Evolutionary conservation across 2,797 vertebrate genomes (phyloP), one percentile per base, ranked within the genome.

Genomic region (Triplophysa bombifrons): DNA sequence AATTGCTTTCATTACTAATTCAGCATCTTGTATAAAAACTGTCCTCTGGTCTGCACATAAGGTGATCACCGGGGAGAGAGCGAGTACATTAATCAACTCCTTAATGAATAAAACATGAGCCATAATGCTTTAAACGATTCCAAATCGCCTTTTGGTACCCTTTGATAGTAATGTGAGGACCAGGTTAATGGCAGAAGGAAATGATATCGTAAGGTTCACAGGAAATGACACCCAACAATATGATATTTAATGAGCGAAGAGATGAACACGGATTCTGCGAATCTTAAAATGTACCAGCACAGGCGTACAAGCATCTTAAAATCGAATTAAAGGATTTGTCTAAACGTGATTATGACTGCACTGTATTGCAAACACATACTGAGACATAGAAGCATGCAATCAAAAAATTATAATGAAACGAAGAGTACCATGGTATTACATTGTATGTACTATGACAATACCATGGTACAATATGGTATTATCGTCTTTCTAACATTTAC

Each of bases 61-160:
- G 76, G 80, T 82, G 75, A 82, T 82, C 69, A 82, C 70, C 13
- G 30, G 73, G 72, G 82, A 76, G 22, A 58, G 46, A 70, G 77
- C 11, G 51, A 71, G 53, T 76, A 53, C 68, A 73, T 83, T 77
- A 76, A 83, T 83, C 82, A 76, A 63, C 76, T 66, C 60, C 53
- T 66, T 74, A 69, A 72, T 76, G 78, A 69, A 83, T 80, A 76
- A 80, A 83, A 76, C 78, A 80, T 80, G 70, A 78, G 51, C 41
- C 65, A 20, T 73, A 74, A 77, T 82, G 75, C 69, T 76, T 78
- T 69, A 78, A 82, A 78, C 65, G 64, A 72, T 68, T 78, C 38
- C 70, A 74, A 82, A 78, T 65, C 60, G 69, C 69, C 69, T 72
- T 79, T 78, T 78, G 67, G 70, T 70, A 78, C 60, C 67, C 56